Evolutionary conservation across 1,140 invertebrate genomes (phyloP).

Genomic region (Arion vulgaris): DNA sequence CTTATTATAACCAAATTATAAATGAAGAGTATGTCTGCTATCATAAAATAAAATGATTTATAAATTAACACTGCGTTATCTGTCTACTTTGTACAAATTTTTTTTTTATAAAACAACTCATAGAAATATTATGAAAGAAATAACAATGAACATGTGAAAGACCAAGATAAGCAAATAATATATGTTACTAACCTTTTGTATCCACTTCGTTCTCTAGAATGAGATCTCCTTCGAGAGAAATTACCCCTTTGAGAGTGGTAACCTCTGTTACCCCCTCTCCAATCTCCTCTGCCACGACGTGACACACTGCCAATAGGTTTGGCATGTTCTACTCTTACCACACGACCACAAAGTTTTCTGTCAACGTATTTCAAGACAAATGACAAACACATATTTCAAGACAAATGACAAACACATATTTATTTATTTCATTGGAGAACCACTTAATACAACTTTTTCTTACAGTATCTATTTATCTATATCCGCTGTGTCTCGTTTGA

Average conservation of each 20-base stretch:
- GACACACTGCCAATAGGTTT: slow-evolving; percentile 4
- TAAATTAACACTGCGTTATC: no score
- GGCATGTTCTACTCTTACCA: slow-evolving; percentile 36
- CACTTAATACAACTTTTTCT: no score
- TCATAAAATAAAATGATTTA: no score
- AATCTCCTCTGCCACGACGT: not conserved
- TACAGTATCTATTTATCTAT: no score
- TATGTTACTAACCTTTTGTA: slow-evolving; percentile 13
- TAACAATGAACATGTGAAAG: not conserved
- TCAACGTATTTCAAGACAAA: not conserved
- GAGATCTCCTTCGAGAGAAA: not conserved
- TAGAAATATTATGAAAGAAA: not conserved
- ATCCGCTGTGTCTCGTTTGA: no score
- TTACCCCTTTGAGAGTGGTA: not conserved
- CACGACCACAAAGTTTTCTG: slow-evolving; percentile 35
- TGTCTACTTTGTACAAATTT: no score
- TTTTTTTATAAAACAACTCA: no score
- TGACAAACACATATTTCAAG: no score
- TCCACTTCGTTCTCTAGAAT: not conserved
- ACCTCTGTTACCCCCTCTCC: slow-evolving; percentile 11
- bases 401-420: not conserved
- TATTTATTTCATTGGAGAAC: not conserved
- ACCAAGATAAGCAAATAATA: not conserved
- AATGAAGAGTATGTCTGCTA: no score
- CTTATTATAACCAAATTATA: no score